phyloP scores from a whole-genome alignment of 2,888 invertebrate genomes.

The Agrotis clavis region DNA sequence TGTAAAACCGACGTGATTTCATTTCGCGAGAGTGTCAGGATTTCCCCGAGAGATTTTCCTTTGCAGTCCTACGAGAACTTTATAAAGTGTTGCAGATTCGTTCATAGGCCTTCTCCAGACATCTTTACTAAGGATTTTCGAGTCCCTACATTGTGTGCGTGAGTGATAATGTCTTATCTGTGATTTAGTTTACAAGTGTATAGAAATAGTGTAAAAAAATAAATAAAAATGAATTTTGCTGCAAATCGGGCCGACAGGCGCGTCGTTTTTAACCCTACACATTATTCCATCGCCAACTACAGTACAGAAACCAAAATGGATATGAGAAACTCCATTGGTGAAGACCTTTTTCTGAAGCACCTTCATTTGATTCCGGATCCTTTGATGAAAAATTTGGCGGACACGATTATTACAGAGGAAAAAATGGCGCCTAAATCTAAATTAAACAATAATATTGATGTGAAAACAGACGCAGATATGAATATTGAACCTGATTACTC shows the following conservation, averaged over 20 bases:
- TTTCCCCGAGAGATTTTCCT: constrained; percentile 70
- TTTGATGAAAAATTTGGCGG: constrained; percentile 85
- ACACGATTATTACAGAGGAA: constrained; percentile 76
- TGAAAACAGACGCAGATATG: constrained; percentile 49
- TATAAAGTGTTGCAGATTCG: constrained; percentile 76
- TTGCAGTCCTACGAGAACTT: constrained; percentile 68
- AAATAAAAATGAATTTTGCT: constrained; percentile 79
- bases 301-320: constrained; percentile 78
- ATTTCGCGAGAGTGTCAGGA: constrained; percentile 74
- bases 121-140: constrained; percentile 69
- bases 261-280: constrained; percentile 74
- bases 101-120: constrained; percentile 80
- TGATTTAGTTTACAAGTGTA: constrained; percentile 67
- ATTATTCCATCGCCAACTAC: constrained; percentile 78
- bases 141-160: constrained; percentile 69
- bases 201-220: constrained; percentile 64
- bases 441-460: constrained; percentile 52
- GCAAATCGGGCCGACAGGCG: constrained; percentile 79
- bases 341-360: constrained; percentile 78
- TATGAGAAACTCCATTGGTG: constrained; percentile 76
- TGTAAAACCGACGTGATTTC: constrained; percentile 70
- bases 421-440: constrained; percentile 62
- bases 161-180: constrained; percentile 79
- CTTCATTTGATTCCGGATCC: constrained; percentile 82
- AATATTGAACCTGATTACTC: constrained; percentile 58